Conservation (phyloP, 2,113 vertebrate species). For the Brachyhypopomus occidentalis region DNA sequence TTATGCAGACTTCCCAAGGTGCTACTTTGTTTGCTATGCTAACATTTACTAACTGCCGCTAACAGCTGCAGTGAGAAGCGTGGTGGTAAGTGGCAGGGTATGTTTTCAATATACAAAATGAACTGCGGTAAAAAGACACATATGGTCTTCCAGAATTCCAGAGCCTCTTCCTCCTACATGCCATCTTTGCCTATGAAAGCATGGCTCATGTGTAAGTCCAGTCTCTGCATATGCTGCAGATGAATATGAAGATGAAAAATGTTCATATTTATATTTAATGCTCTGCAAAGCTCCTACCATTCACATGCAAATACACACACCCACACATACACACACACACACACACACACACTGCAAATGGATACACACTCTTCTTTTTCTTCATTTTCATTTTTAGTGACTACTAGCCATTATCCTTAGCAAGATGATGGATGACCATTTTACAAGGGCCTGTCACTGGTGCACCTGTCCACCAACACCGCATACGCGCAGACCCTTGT, state of each 20-base stretch:
- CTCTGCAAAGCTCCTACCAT: not conserved
- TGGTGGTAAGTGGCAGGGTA: not conserved
- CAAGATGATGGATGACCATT: not conserved
- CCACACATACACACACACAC: too few relatives aligned
- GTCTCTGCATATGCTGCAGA: conserved; percentile 27
- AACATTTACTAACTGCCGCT: conserved; percentile 41
- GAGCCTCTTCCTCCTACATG: conserved; percentile 24
- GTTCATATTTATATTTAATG: conserved; percentile 21
- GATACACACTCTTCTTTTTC: not conserved
- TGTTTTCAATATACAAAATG: not conserved
- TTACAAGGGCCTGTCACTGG: not conserved
- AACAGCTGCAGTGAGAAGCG: conserved; percentile 24
- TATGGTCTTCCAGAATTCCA: conserved; percentile 26
- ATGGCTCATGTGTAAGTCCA: conserved; percentile 2
- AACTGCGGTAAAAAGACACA: conserved; percentile 16
- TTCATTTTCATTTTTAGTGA: conserved; percentile 1
- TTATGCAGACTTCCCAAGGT: conserved; percentile 51
- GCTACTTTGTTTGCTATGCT: conserved; percentile 22
- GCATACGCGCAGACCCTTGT: not conserved
- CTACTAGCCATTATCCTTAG: conserved; percentile 6
- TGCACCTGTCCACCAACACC: not conserved
- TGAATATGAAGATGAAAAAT: not conserved
- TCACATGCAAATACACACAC: too few relatives aligned
- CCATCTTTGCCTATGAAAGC: conserved; percentile 31
- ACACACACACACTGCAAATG: not conserved